Percentiles rank a stretch among this genome's conserved stretches.
Evolutionary conservation across 2,113 vertebrate species (phyloP).

Genomic region (Rhombomys opimus): DNA sequence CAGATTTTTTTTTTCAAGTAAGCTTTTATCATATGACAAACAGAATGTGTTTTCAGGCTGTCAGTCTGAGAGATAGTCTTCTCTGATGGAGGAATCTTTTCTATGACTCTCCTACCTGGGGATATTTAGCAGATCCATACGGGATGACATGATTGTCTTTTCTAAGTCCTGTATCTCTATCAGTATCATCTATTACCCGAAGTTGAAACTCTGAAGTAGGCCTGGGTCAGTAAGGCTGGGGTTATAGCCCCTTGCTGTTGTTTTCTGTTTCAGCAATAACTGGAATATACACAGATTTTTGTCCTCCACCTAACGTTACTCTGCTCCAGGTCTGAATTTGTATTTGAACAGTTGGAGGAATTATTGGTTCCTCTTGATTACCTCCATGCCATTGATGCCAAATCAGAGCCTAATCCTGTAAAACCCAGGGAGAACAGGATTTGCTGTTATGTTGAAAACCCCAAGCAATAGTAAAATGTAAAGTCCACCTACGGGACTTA

Average conservation of each 20-base stretch:
- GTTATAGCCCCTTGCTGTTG: neutral
- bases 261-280: conserved; percentile 34
- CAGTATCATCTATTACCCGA: neutral
- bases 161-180: neutral
- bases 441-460: conserved; percentile 19
- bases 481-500: neutral
- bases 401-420: conserved; percentile 24
- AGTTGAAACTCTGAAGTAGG: neutral
- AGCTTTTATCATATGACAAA: conserved; percentile 32
- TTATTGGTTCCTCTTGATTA: conserved; percentile 6
- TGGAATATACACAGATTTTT: conserved; percentile 42
- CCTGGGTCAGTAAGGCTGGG: neutral
- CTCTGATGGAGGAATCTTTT: conserved; percentile 8
- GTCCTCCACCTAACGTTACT: neutral
- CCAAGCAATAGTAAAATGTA: neutral
- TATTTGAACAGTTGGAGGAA: neutral
- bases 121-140: neutral
- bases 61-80: neutral
- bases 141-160: conserved; percentile 17
- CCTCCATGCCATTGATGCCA: neutral
- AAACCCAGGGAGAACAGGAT: conserved; percentile 40
- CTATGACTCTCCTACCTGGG: neutral
- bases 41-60: neutral
- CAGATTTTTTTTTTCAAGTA: conserved; percentile 33
- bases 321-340: neutral